Base-by-base conservation (phyloP, 2,113 vertebrate species). In the Sander vitreus region DNA sequence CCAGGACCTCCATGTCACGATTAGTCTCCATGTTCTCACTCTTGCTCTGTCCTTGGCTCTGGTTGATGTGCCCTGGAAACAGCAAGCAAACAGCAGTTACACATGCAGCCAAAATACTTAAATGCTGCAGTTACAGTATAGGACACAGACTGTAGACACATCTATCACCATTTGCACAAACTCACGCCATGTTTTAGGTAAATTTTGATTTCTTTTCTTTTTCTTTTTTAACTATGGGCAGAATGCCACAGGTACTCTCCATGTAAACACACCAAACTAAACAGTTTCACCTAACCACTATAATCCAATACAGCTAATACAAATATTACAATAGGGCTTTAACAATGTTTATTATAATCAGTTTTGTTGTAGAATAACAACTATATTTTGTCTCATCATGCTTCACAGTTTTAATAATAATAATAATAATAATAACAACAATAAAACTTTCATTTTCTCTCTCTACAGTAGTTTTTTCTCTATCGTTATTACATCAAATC, bases 1-100 rank as follows among this genome's bases (percentile, higher is more conserved):
- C 95, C 65, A 96, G 95, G 69, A 99, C 97, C 53, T 98, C 88
- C 83, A 89, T 91, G 88, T 85, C 77, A 16, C 13, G 25, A 68
- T 86, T 83, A 25, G 80, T 54, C 79, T 92, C 76, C 13, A 80
- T 50, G 59, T 68, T 91, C 55, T 80, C 81, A 60, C 13, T 82
- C 57, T 75, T 85, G n/a, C 11, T 67, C 48, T 89, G 77, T 25
- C 50, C 75, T 54, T 85, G 79, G 63, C 30, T 77, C 30, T 88
- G 92, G 78, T 68, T 89, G 71, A 66, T 80, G 67, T 85, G 86
- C 0, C 73, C 92, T 94, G 27, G 13, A 74, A 75, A 71, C 15
- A 76, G 45, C 1, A 76, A 71, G 8, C 6, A 67, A 76, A 76
- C 15, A 73, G 39, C 16, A 63, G n/a, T 54, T 69, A 50, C 48